Percentiles rank a stretch among this genome's conserved stretches.
These are phyloP conservation scores for Speoplatyrhinus poulsoni DNA, from an alignment of 2,113 vertebrate species.

Conservation along the genomic window DNA sequence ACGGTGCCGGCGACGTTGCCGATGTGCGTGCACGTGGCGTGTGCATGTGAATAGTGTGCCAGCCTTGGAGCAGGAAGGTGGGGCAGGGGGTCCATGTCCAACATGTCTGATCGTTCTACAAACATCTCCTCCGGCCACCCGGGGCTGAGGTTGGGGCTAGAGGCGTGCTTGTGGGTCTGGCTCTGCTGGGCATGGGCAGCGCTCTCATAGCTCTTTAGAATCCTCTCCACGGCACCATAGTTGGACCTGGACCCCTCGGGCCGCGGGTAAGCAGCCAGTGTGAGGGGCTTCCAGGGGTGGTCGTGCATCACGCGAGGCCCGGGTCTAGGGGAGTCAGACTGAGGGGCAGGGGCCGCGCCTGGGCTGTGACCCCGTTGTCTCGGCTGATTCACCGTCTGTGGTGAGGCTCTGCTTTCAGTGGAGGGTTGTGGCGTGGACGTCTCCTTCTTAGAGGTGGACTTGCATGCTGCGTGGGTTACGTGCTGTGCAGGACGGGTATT, in stretches of 20 bases:
- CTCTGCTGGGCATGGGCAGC: conserved; percentile 67
- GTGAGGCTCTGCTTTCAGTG: conserved; percentile 14
- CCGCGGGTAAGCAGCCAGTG: conserved; percentile 88
- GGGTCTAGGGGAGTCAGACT: conserved; percentile 52
- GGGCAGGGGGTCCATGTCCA: conserved; percentile 72
- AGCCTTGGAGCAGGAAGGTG: conserved; percentile 47
- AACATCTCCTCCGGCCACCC: conserved; percentile 61
- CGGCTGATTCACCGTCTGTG: conserved; percentile 27
- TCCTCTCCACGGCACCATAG: conserved; percentile 91
- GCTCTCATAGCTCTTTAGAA: conserved; percentile 89
- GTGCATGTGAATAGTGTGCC: conserved; percentile 68
- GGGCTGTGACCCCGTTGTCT: conserved; percentile 31
- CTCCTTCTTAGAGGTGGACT: conserved; percentile 31
- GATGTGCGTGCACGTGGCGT: conserved; percentile 66
- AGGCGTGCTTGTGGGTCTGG: conserved; percentile 50
- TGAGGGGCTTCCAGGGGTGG: conserved; percentile 88
- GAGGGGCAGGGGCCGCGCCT: conserved; percentile 24
- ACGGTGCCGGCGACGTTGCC: conserved; percentile 46
- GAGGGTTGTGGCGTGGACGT: conserved; percentile 15
- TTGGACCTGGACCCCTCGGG: conserved; percentile 92
- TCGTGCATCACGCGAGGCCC: conserved; percentile 77
- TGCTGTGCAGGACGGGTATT: conserved; percentile 32
- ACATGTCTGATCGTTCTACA: conserved; percentile 76
- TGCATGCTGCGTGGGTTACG: conserved; percentile 5
- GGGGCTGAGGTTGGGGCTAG: conserved; percentile 42